Base-by-base conservation (phyloP, 2,797 vertebrate species). In the Pangasius krempfi region DNA sequence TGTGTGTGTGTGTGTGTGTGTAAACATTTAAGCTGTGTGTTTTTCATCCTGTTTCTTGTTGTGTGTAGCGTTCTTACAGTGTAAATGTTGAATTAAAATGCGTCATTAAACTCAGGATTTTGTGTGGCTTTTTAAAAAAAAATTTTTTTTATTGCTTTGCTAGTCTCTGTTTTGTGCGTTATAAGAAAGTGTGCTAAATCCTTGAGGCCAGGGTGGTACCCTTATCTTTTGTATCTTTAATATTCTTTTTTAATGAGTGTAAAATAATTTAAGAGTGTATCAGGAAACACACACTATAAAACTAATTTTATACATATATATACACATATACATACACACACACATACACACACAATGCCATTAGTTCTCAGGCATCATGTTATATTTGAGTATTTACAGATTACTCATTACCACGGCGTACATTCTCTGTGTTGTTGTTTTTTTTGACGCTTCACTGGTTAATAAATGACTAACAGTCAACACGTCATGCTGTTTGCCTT, bases 401-500 rank as follows among this genome's bases (percentile, higher is more conserved):
- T 22, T 40, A 40, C 70, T 73, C 37, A 40, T 7, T 9, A 5
- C 33, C 20, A 44, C 70, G 4, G 70, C 12, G 16, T 64, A 13
- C 27, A n/a, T 73, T 54, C 13, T 20, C 3, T 54, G 56, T 56
- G 1, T 37, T 22, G 1, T 44, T 16, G 25, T 12, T 14, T 40
- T 27, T 70, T 40, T 22, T 1, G 22, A 56, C 4, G 33, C 33
- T 58, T 27, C 8, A 20, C 5, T 16, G 60, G 66, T 89, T 86
- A 86, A 89, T 76, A 54, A 60, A 54, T 75, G 80, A 75, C 88
- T 60, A 54, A 73, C 33, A 50, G 30, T 37, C 47, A 20, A 27
- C 18, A 80, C 75, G 68, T 86, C 85, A 66, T 52, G 30, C 87
- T 81, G 73, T 54, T 88, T 78, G 52, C 64, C 56, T 50, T 56